Conservation (phyloP, 2,888 invertebrate genomes). For the Ormyrus rosae region DNA sequence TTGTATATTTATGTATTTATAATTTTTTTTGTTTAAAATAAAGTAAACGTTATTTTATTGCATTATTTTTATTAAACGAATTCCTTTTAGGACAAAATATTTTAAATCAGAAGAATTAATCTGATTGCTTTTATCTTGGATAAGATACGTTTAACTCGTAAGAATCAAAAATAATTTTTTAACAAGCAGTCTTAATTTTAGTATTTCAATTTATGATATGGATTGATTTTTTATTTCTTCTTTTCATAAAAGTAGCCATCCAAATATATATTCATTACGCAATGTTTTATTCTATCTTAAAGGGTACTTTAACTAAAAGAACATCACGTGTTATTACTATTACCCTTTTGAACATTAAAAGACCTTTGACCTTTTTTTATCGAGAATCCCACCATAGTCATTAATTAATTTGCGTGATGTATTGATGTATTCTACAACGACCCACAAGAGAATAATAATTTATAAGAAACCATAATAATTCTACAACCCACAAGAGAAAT, state of each 20-base stretch:
- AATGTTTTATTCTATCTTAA: too few species aligned
- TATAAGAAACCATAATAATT: too few species aligned
- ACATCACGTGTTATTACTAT: not conserved
- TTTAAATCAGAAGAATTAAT: too few species aligned
- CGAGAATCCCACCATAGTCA: not conserved
- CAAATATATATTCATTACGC: not conserved
- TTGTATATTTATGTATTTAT: slow-evolving; percentile 10
- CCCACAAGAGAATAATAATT: too few species aligned
- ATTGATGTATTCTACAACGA: too few species aligned
- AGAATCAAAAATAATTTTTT: too few species aligned
- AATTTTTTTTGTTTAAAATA: slow-evolving; percentile 8
- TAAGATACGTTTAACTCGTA: not conserved
- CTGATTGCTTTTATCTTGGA: not conserved
- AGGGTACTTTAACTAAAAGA: not conserved
- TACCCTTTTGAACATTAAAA: not conserved
- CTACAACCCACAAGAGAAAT: too few species aligned
- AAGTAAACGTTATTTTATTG: not conserved
- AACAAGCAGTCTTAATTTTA: too few species aligned
- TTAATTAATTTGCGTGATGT: slow-evolving; percentile 5
- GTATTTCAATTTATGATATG: too few species aligned
- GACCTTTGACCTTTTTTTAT: not conserved
- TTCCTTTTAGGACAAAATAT: not conserved
- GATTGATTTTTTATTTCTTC: too few species aligned
- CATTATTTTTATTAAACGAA: not conserved
- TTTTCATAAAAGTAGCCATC: too few species aligned